Evolutionary conservation across 2,113 vertebrate genomes (phyloP).

Genomic region (Dasyurus viverrinus): DNA sequence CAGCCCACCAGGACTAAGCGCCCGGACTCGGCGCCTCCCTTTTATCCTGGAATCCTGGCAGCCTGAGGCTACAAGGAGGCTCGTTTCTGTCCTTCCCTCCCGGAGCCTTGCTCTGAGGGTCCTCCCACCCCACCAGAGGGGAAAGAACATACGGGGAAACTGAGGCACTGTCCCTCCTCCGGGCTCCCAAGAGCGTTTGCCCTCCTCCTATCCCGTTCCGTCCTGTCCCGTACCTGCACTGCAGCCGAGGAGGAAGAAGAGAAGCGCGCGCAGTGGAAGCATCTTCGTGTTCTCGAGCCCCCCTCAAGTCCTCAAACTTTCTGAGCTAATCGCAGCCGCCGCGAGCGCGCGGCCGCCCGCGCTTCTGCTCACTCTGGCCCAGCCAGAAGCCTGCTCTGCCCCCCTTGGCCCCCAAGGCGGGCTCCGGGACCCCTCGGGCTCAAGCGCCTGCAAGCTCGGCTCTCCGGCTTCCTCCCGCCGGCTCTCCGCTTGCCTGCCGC

Average conservation of each 20-base stretch:
- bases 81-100: not conserved
- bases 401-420: not conserved
- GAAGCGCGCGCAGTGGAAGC: slow-evolving; percentile 11
- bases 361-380: not conserved
- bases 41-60: not conserved
- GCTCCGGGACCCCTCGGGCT: not conserved
- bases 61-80: not conserved
- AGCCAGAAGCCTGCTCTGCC: too few species aligned
- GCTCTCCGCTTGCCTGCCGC: not conserved
- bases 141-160: not conserved
- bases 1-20: not conserved
- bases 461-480: not conserved
- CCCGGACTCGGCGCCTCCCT: not conserved
- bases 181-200: too few species aligned
- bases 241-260: slow-evolving; percentile 39
- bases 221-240: slow-evolving; percentile 56
- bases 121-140: not conserved
- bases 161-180: not conserved
- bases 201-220: not conserved
- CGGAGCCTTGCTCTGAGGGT: not conserved
- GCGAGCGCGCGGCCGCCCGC: not conserved
- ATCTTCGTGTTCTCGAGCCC: slow-evolving; percentile 7
- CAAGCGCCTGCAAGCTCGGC: not conserved
- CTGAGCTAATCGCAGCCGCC: not conserved
- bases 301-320: not conserved